Evolutionary conservation across 2,113 vertebrate genomes (phyloP), one percentile per base, ranked within the genome.

Genomic region (Istiophorus platypterus): DNA sequence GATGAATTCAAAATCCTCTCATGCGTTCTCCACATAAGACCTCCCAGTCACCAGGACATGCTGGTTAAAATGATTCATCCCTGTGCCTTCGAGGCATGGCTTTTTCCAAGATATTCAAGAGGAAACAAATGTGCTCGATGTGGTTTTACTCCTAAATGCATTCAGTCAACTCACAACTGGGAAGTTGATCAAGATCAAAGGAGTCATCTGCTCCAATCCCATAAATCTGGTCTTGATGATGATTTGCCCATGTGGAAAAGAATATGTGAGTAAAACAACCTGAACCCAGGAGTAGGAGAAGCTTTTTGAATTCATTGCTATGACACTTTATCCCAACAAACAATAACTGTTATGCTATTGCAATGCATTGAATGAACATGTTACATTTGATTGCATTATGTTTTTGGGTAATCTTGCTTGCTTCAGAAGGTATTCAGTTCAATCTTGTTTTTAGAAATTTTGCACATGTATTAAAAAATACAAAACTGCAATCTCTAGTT

Each of bases 141-240:
- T 72, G 76, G 62, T 67, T 76, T 80, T 57, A 72, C 57, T 27
- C 17, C 22, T 51, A 47, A 73, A 80, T 29, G 20, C 56, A 64
- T 64, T 68, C 67, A 68, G 18, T 69, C 49, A 45, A 64, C 31
- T 37, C 42, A 56, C 63, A 57, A 63, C n/a, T 59, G 47, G 24
- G n/a, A 7, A 66, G 22, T 14, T 69, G 51, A 82, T 70, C 63
- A 49, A 77, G 68, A 68, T 81, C 58, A 86, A 81, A 81, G 39
- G 22, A 69, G 71, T 86, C 80, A 72, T 79, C 42, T 64, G 52
- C 29, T 82, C 18, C 68, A 54, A 17, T 56, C 52, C 52, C 12
- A 72, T 79, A 66, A 82, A 79, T 79, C 34, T 61, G 59, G 4
- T 42, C 41, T 41, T 22, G 58, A 29, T 24, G 75, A 49, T 57